Base-by-base conservation (phyloP, 2,888 invertebrate species). In the Tanytarsus gracilentus region DNA sequence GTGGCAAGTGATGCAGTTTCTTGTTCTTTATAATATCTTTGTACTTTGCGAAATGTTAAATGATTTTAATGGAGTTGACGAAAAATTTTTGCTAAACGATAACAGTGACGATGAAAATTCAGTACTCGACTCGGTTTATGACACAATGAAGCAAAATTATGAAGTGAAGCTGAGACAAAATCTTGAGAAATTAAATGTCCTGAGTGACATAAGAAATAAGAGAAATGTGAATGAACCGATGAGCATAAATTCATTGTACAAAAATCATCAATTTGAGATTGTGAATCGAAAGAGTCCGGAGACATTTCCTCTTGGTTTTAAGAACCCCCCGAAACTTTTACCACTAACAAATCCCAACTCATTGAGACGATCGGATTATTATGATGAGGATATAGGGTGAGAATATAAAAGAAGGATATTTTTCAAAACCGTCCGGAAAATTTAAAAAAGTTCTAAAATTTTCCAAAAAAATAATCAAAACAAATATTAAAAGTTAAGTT, bases 191-290 rank as follows among this genome's bases (percentile, higher is more conserved):
- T 18, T 58, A 14, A 58, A 58, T 26, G 16, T 44, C 4, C 27
- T 58, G 4, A 58, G 58, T 48, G 58, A 58, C n/a, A 48, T 48
- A n/a, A 27, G 58, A 2, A 58, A 48, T 48, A 58, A 58, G 30
- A 14, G 58, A 48, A 58, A 58, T 21, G 18, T 21, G 7, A 58
- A 58, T 23, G 58, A 58, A 9, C 58, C 58, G 21, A 58, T 58
- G 48, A 29, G 8, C 11, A 16, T 8, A n/a, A 49, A 23, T 6
- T 39, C 27, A 5, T 2, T 23, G 21, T 58, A 58, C 16, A 48
- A 58, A 23, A 58, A 58, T 11, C 44, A 58, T 48, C 58, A 58
- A 30, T 39, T 26, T 25, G 58, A 58, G 25, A 18, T 44, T 9
- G 29, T 27, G n/a, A 44, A 44, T 29, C 9, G 58, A n/a, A 58